phyloP scores from a whole-genome alignment of 2,888 invertebrate species.

The Oxyteleia sp. region DNA sequence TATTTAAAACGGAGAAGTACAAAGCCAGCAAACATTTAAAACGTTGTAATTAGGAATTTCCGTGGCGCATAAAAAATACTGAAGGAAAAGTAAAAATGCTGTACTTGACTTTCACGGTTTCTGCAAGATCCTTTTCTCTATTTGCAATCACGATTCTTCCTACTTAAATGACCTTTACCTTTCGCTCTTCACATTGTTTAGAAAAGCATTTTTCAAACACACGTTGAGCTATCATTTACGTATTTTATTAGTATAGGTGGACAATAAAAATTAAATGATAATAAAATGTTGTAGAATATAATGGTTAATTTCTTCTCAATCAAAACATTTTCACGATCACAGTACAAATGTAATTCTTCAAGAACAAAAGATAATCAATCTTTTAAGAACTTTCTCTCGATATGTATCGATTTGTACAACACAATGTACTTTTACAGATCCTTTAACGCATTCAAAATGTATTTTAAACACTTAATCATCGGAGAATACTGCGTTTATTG shows the following conservation, averaged over 20 bases:
- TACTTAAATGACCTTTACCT: slow-evolving; percentile 46
- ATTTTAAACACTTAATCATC: slow-evolving; percentile 18
- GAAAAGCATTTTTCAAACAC: neutral
- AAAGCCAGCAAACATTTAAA: neutral
- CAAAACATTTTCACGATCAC: too few species aligned
- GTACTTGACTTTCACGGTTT: slow-evolving; percentile 48
- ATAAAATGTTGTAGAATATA: too few species aligned
- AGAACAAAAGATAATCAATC: too few species aligned
- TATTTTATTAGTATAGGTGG: neutral
- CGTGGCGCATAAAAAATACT: neutral
- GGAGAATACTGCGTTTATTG: slow-evolving; percentile 7
- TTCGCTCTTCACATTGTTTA: slow-evolving; percentile 33
- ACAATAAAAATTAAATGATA: too few species aligned
- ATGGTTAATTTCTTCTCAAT: too few species aligned
- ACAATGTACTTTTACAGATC: too few species aligned
- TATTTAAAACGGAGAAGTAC: neutral
- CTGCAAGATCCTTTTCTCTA: slow-evolving; percentile 35
- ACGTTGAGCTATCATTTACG: neutral
- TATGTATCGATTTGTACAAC: neutral
- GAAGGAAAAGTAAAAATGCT: slow-evolving; percentile 22
- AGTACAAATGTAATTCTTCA: too few species aligned
- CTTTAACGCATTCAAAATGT: neutral
- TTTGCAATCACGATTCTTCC: slow-evolving; percentile 42
- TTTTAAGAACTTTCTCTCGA: slow-evolving; percentile 15
- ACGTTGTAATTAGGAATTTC: slow-evolving; percentile 10